Percentiles rank a stretch among this genome's conserved stretches.
These are phyloP conservation scores for Heterocephalus glaber DNA, from an alignment of 2,113 vertebrate genomes.

Conservation along the genomic window DNA sequence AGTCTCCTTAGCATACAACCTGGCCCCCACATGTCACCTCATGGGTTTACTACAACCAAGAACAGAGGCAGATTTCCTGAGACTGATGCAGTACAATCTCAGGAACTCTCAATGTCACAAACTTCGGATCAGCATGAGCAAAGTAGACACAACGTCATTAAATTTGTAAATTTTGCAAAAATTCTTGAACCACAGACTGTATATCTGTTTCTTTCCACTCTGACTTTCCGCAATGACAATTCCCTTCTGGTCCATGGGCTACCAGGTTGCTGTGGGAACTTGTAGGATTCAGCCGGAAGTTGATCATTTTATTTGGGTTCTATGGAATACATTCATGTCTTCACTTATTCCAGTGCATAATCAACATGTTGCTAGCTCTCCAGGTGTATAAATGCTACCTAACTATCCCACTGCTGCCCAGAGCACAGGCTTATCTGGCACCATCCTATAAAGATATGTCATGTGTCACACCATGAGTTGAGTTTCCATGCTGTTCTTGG, in stretches of 20 bases:
- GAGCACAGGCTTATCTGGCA: not conserved
- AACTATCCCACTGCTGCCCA: not conserved
- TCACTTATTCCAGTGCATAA: not conserved
- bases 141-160: not conserved
- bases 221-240: not conserved
- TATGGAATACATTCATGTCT: not conserved
- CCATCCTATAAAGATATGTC: not conserved
- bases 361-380: not conserved
- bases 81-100: no score
- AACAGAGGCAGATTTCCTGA: not conserved
- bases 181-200: not conserved
- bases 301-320: not conserved
- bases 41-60: not conserved
- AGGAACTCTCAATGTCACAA: not conserved
- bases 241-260: not conserved
- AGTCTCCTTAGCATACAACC: fast-evolving
- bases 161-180: not conserved
- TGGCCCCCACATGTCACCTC: not conserved
- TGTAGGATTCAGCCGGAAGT: not conserved
- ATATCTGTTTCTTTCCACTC: not conserved
- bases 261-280: not conserved
- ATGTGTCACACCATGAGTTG: not conserved
- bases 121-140: not conserved
- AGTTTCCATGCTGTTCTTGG: not conserved
- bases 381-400: not conserved